Conservation (phyloP, 2,113 vertebrate species). For the Solenodon paradoxus region DNA sequence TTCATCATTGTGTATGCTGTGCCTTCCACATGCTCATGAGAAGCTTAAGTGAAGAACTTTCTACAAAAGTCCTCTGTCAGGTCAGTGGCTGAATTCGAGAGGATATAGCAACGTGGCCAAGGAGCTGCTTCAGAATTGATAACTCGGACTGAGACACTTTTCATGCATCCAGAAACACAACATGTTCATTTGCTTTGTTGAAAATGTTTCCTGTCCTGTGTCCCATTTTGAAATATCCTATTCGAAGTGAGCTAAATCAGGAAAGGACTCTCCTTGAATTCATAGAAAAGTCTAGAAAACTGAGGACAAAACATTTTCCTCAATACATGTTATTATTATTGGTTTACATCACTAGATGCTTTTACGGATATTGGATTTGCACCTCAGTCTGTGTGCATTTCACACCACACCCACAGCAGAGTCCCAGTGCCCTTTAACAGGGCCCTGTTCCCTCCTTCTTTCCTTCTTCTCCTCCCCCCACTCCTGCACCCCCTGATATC, state of each 20-base stretch:
- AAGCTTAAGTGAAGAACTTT: background rate
- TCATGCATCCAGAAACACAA: fast-evolving
- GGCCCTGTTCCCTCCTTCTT: no score
- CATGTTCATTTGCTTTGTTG: background rate
- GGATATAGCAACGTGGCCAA: background rate
- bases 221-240: background rate
- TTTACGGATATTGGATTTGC: no score
- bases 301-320: background rate
- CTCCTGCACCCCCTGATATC: no score
- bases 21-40: background rate
- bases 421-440: no score
- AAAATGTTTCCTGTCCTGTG: background rate
- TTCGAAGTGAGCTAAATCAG: background rate
- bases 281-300: background rate
- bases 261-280: background rate
- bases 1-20: background rate
- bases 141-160: background rate
- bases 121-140: background rate
- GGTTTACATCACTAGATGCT: no score
- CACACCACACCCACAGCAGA: no score
- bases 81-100: background rate
- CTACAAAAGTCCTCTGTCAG: background rate
- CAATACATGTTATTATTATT: no score
- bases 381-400: no score
- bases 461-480: no score